A percentile compares a stretch with the other conserved stretches of the same genome.
phyloP scores from a whole-genome alignment of 2,888 invertebrate genomes.

The Amphipoea lucens region DNA sequence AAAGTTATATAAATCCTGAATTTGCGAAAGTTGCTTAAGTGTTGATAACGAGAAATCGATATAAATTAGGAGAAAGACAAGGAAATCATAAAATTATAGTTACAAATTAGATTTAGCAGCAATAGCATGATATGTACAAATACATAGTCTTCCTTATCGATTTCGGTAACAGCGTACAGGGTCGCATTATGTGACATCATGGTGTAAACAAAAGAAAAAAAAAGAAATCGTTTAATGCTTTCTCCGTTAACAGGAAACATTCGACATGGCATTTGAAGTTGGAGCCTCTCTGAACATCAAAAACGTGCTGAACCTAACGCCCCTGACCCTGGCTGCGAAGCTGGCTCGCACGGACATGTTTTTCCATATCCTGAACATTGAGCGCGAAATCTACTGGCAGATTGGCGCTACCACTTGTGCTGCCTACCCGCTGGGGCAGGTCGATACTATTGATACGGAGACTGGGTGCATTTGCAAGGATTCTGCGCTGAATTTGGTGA shows the following conservation, averaged over 20 bases:
- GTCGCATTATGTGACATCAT: background rate
- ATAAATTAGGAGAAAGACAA: background rate
- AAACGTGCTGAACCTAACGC: conserved; percentile 96
- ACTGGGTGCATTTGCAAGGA: conserved; percentile 98
- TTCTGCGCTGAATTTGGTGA: conserved; percentile 98
- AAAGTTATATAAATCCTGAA: background rate
- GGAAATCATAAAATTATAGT: background rate
- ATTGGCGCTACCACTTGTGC: conserved; percentile 99
- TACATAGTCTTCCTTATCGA: background rate
- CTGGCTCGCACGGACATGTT: conserved; percentile 98
- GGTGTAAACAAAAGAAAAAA: background rate
- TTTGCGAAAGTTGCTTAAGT: background rate
- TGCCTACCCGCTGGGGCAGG: conserved; percentile 98
- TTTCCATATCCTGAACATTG: conserved; percentile 98
- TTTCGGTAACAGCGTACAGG: background rate
- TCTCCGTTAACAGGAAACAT: conserved; percentile 92
- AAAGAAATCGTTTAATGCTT: background rate
- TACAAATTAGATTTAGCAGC: background rate
- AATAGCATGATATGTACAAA: background rate
- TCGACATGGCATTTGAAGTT: conserved; percentile 98
- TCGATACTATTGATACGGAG: conserved; percentile 98
- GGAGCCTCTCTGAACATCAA: conserved; percentile 96
- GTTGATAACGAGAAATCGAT: background rate
- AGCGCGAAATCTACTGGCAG: conserved; percentile 99
- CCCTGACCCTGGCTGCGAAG: conserved; percentile 97